phyloP scores from a whole-genome alignment of 2,888 invertebrate genomes.

The Icerya purchasi region DNA sequence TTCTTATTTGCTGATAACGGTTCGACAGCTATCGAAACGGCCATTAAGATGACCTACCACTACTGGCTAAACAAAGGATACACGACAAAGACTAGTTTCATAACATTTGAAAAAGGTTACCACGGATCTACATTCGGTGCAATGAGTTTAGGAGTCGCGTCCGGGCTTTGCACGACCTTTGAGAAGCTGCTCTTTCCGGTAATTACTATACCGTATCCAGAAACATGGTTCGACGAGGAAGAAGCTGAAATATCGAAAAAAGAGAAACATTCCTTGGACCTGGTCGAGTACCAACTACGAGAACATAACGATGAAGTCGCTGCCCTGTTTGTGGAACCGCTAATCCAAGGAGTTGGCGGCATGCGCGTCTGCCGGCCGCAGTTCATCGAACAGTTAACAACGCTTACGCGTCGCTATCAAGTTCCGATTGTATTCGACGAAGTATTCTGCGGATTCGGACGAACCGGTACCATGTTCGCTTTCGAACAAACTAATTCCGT shows the following conservation, averaged over 20 bases:
- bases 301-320: not conserved
- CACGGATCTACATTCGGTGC: constrained; percentile 9
- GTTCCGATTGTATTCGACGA: not conserved
- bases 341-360: not conserved
- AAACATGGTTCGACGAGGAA: constrained; percentile 7
- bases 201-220: constrained; percentile 5
- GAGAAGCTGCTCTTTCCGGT: constrained; percentile 4
- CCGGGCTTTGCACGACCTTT: constrained; percentile 6
- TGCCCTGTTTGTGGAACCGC: not conserved
- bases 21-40: constrained; percentile 11
- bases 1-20: constrained; percentile 13
- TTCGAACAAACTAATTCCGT: not conserved
- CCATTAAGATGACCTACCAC: constrained; percentile 12
- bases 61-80: constrained; percentile 9
- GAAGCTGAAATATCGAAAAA: not conserved
- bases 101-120: constrained; percentile 7
- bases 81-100: not conserved
- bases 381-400: not conserved
- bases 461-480: not conserved
- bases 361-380: not conserved
- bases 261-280: not conserved
- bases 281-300: not conserved
- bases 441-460: not conserved
- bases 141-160: constrained; percentile 7
- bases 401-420: not conserved